Conservation (phyloP, 2,888 invertebrate genomes). For the Thumatha senex region DNA sequence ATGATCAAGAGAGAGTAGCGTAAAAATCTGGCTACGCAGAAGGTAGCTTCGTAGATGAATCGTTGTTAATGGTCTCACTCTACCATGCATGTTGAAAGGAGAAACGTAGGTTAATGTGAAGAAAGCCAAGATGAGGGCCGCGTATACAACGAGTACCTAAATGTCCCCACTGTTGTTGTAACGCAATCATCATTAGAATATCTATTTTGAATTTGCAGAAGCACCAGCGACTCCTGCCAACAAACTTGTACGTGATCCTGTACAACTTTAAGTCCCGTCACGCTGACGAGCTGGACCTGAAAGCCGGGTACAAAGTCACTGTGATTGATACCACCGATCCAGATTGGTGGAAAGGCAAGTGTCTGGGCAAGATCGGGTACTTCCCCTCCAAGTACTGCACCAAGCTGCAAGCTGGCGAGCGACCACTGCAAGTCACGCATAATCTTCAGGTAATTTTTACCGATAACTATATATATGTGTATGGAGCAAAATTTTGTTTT, state of each 20-base stretch:
- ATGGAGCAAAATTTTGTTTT: too few relatives aligned
- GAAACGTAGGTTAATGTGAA: too few relatives aligned
- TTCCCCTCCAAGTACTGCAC: slow-evolving; percentile 98
- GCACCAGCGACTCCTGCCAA: slow-evolving; percentile 92
- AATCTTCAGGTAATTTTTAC: slow-evolving; percentile 67
- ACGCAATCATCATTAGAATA: too few relatives aligned
- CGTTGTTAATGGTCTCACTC: too few relatives aligned
- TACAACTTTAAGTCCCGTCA: slow-evolving; percentile 98
- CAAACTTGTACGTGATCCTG: slow-evolving; percentile 96
- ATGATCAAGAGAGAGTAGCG: too few relatives aligned
- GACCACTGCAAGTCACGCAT: slow-evolving; percentile 92
- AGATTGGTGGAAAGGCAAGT: slow-evolving; percentile 99
- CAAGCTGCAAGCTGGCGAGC: slow-evolving; percentile 94
- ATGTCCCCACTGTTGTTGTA: too few relatives aligned
- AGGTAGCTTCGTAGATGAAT: too few relatives aligned
- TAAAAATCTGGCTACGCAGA: too few relatives aligned
- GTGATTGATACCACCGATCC: slow-evolving; percentile 97
- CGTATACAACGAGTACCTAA: too few relatives aligned
- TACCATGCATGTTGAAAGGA: too few relatives aligned
- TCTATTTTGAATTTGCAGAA: slow-evolving; percentile 80
- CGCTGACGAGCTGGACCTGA: slow-evolving; percentile 96
- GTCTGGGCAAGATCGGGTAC: slow-evolving; percentile 94
- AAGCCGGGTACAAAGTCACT: slow-evolving; percentile 95
- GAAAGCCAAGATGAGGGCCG: too few relatives aligned
- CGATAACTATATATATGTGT: too few relatives aligned